Evolutionary conservation across 2,888 invertebrate species (phyloP), one percentile per base, ranked within the genome.

Genomic region (Agriotes lineatus): DNA sequence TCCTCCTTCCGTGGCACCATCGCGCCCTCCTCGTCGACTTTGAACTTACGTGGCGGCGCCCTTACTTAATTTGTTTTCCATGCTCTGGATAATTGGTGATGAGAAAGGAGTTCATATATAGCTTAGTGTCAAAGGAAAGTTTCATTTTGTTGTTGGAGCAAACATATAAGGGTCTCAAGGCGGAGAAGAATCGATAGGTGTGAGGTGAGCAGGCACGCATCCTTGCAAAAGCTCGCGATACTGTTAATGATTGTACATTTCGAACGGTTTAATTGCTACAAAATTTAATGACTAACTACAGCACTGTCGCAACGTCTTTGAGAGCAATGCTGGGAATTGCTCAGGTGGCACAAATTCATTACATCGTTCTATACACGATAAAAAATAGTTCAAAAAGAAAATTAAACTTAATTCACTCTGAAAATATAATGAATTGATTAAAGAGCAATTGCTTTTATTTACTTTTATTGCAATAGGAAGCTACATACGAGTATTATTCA

Each of bases 41-140:
- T 57, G 45, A 45, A 48, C 59, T 62, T 50, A 65, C 71, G 69
- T 65, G 61, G 37, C 48, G 58, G 20, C 45, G 50, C 65, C 58
- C 45, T 69, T 56, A 50, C 68, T 78, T 80, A 80, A 80, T 82
- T 82, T 82, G 80, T 82, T 82, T 81, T 79, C 79, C 79, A 80
- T 78, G 77, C 76, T 76, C 74, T 67, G 79, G 81, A 82, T 83
- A 82, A 83, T 83, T 77, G 79, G 77, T 77, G 79, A 76, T 77
- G 80, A 81, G 80, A 81, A 81, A 80, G 81, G 81, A 82, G 83
- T 82, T 82, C 81, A 81, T 82, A 67, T 70, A 70, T 71, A 67
- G 67, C 67, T 68, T 56, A 81, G 82, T 81, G 82, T 83, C 83
- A 83, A 82, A 82, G 82, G 80, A 82, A 83, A 82, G 82, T 82